A percentile compares a stretch with the other conserved stretches of the same genome.
Conservation (phyloP, 2,113 vertebrate genomes). For the Labrus mixtus region DNA sequence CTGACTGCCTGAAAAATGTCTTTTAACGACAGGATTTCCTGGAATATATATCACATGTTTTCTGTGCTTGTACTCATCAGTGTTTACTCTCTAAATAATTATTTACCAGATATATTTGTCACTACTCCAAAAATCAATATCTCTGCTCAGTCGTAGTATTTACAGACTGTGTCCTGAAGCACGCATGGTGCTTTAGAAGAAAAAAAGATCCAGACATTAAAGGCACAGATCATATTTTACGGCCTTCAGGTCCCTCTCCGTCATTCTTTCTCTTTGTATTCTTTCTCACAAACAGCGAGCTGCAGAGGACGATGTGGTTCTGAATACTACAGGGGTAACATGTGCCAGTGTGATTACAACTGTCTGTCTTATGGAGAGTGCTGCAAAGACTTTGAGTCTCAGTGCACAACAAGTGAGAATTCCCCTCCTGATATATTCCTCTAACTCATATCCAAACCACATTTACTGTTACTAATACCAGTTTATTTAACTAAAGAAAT, state of each 20-base stretch:
- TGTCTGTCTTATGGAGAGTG: constrained; percentile 92
- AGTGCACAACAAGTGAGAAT: constrained; percentile 89
- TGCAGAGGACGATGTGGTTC: constrained; percentile 92
- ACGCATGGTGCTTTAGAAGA: not conserved
- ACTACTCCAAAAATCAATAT: constrained; percentile 9
- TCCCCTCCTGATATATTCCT: not conserved
- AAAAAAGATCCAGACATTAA: not conserved
- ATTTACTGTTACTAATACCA: no score
- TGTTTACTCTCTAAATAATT: constrained; percentile 53
- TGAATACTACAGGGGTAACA: constrained; percentile 88
- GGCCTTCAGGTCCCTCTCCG: not conserved
- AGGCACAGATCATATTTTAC: not conserved
- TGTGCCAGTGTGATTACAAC: constrained; percentile 93
- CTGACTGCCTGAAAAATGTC: not conserved
- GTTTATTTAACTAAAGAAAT: no score
- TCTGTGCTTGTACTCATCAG: constrained; percentile 16
- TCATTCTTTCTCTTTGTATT: not conserved
- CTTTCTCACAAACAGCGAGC: constrained; percentile 74
- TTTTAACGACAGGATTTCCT: not conserved
- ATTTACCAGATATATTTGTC: constrained; percentile 34
- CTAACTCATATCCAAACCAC: not conserved
- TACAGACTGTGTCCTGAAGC: not conserved
- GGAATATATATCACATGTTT: constrained; percentile 10
- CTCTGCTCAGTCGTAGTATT: constrained; percentile 16
- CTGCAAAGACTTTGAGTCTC: constrained; percentile 89